Conservation (phyloP, 2,797 vertebrate species). For the Urophycis tenuis region DNA sequence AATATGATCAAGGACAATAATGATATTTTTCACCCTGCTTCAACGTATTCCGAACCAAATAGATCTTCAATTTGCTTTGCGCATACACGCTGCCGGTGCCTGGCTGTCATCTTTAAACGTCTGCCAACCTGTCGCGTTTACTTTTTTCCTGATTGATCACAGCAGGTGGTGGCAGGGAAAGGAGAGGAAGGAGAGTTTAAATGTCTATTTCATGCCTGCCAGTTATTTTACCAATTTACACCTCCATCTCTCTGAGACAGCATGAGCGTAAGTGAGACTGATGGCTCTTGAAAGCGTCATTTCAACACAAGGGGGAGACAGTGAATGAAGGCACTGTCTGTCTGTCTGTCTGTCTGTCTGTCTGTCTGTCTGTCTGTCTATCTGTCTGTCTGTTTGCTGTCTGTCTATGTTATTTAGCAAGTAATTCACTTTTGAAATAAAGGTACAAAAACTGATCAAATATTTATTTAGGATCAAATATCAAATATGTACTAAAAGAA, state of each 20-base stretch:
- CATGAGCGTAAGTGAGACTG: background rate
- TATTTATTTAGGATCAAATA: no score
- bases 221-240: background rate
- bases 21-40: background rate
- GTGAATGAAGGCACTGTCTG: conserved; percentile 1
- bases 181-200: background rate
- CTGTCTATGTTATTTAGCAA: background rate
- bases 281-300: background rate
- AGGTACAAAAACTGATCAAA: background rate
- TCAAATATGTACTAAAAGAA: no score
- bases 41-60: background rate
- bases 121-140: background rate
- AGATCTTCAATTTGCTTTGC: background rate
- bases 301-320: conserved; percentile 13
- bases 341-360: background rate
- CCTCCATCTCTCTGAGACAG: background rate
- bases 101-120: background rate
- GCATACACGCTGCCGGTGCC: background rate
- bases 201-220: background rate
- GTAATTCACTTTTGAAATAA: background rate
- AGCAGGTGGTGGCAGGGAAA: background rate
- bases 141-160: background rate
- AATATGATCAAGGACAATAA: background rate
- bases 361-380: conserved; percentile 4
- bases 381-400: background rate